A percentile compares a stretch with the other conserved stretches of the same genome.
These are phyloP conservation scores for Zosterops lateralis DNA, from an alignment of 2,113 vertebrate genomes.

Conservation along the genomic window DNA sequence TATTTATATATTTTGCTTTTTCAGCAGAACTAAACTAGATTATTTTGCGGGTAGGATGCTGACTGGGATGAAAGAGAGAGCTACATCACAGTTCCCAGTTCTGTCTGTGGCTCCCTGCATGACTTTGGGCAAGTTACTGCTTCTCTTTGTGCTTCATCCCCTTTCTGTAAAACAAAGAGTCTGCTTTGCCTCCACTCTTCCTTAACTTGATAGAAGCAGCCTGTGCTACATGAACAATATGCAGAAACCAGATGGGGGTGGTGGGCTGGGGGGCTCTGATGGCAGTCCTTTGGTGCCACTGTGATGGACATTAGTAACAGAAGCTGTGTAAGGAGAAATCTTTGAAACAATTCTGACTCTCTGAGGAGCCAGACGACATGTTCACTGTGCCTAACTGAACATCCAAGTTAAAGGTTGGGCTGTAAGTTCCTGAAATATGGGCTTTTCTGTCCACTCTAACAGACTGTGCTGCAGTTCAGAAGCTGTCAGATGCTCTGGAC, in stretches of 20 bases:
- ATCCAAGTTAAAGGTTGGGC: background rate
- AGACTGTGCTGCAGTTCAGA: background rate
- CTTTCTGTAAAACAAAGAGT: background rate
- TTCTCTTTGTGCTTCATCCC: background rate
- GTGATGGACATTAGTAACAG: background rate
- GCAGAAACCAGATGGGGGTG: rapidly evolving
- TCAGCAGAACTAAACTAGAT: slow-evolving; percentile 45
- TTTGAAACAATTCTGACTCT: background rate
- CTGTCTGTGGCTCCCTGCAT: background rate
- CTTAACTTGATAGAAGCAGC: background rate
- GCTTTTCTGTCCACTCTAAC: background rate
- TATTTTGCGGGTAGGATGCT: slow-evolving; percentile 3
- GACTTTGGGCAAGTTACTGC: slow-evolving; percentile 10
- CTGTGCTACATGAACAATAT: rapidly evolving
- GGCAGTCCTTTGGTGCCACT: background rate
- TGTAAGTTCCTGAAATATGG: background rate
- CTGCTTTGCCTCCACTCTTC: background rate
- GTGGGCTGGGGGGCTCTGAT: background rate
- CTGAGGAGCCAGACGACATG: background rate
- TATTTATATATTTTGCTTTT: slow-evolving; percentile 36
- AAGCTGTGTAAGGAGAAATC: background rate
- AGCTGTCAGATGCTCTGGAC: background rate
- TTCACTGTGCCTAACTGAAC: background rate
- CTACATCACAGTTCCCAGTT: background rate
- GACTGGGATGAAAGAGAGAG: slow-evolving; percentile 22